Conservation (phyloP, 2,113 vertebrate genomes). For the human region DNA sequence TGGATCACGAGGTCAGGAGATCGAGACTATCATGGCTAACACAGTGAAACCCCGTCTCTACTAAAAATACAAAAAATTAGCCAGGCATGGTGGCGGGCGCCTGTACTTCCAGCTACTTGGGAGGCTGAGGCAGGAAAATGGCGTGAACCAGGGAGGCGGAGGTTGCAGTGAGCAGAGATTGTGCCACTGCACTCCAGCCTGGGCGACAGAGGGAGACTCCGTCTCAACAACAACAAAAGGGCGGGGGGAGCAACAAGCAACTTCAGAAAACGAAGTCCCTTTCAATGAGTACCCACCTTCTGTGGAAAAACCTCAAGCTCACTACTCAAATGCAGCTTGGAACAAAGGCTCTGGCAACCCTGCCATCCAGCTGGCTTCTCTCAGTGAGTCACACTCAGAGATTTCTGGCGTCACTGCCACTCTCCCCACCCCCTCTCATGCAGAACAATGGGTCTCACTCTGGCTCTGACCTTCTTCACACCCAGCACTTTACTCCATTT, state of each 20-base stretch:
- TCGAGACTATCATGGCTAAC: too few relatives aligned
- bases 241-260: background rate
- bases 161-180: too few relatives aligned
- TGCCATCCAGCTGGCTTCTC: background rate
- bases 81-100: fast-evolving
- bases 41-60: too few relatives aligned
- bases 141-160: fast-evolving
- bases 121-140: too few relatives aligned
- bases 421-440: background rate
- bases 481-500: background rate
- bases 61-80: too few relatives aligned
- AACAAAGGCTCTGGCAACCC: background rate
- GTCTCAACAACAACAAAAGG: too few relatives aligned
- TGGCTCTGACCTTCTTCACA: background rate
- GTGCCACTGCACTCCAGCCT: too few relatives aligned
- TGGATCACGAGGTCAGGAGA: too few relatives aligned
- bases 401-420: background rate
- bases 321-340: background rate
- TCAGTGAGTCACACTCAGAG: background rate
- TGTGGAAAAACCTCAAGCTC: background rate
- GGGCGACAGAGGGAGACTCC: too few relatives aligned
- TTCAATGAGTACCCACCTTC: background rate
- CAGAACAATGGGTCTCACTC: background rate
- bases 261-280: background rate
- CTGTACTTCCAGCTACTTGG: too few relatives aligned